These are phyloP conservation scores for Nebria salina DNA, from an alignment of 2,888 invertebrate genomes.

Conservation along the genomic window DNA sequence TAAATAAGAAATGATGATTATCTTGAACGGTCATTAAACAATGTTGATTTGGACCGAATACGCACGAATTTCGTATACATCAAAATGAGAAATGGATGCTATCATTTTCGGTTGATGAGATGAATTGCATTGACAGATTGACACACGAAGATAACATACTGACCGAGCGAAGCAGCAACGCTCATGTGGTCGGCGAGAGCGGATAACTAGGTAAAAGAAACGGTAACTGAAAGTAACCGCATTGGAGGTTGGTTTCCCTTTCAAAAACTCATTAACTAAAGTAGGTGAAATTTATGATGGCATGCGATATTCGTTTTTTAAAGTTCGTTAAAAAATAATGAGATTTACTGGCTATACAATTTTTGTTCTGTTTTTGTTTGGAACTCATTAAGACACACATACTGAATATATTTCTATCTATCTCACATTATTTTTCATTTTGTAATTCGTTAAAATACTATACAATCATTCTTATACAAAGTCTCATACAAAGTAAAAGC, in stretches of 20 bases:
- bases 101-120: background rate
- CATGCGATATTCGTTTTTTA: conserved; percentile 9
- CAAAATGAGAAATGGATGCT: background rate
- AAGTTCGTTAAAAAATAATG: conserved; percentile 1
- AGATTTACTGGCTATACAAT: background rate
- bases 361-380: background rate
- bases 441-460: background rate
- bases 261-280: conserved; percentile 25
- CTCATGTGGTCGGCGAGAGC: background rate
- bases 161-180: background rate
- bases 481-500: no score
- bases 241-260: conserved; percentile 26
- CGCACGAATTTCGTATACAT: background rate
- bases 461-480: background rate
- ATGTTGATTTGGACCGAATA: background rate
- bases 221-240: conserved; percentile 3
- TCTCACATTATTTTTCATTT: background rate
- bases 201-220: conserved; percentile 15
- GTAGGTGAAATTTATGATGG: conserved; percentile 23
- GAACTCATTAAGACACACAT: background rate
- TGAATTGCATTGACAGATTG: background rate
- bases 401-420: background rate
- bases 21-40: background rate
- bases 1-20: background rate
- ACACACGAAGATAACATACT: background rate